Evolutionary conservation across 2,888 invertebrate genomes (phyloP), one percentile per base, ranked within the genome.

Genomic region (Crocallis elinguaria): DNA sequence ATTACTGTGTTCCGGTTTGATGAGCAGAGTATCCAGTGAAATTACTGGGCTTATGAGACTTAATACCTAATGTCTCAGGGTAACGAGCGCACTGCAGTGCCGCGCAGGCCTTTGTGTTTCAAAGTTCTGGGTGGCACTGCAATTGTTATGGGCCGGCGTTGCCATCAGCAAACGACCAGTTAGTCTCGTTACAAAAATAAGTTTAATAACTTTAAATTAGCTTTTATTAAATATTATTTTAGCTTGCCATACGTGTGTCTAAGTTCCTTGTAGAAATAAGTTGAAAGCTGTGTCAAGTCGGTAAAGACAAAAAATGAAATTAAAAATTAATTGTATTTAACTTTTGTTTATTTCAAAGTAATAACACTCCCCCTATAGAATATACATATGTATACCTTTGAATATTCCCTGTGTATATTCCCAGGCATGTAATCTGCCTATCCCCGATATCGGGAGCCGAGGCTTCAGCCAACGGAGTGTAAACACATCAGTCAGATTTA

Each of bases 401-500:
- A 25, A 25, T 25, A 12, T 32, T 32, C 33, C 7, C 16, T 9
- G 7, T 8, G 16, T n/a, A 16, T 0, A 14, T n/a, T 8, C 19
- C 13, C 14, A 14, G 32, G 14, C 27, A 42, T 42, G 30, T 36
- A 45, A 45, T 35, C 45, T 35, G 9, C 13, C 35, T 42, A 21
- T 32, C 11, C n/a, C 19, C 37, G n/a, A 36, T 17, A 17, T 36
- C 3, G 14, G 14, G 16, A 14, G n/a, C n/a, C 41, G 33, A 9
- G 32, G 23, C 30, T 39, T 39, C 30, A 23, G 38, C 16, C 42
- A 45, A n/a, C 32, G 48, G 51, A 33, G 39, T 41, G 56, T 58
- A 37, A 56, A 49, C 56, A 52, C 48, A 53, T 59, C 56, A 57
- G 57, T 55, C 54, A 61, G 46, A 51, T 56, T 56, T 48, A 16